Evolutionary conservation across 2,888 invertebrate species (phyloP).

Genomic region (Seira sanloemensis): DNA sequence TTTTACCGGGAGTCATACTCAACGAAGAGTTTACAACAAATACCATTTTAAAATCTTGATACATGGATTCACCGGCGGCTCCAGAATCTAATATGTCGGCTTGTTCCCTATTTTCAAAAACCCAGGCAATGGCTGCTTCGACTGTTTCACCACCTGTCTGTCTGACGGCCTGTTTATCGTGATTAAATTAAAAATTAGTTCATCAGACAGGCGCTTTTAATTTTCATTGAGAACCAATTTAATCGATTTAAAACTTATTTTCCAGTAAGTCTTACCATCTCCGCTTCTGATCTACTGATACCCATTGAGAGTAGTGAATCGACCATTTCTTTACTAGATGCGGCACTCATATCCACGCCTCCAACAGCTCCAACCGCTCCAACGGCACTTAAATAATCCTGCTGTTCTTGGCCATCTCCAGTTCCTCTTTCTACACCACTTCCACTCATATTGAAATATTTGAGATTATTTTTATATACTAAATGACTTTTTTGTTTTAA

Average conservation of each 20-base stretch:
- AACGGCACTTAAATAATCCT: slow-evolving; percentile 45
- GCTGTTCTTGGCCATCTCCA: slow-evolving; percentile 50
- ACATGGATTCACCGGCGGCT: slow-evolving; percentile 61
- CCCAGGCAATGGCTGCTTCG: slow-evolving; percentile 73
- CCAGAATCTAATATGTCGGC: slow-evolving; percentile 62
- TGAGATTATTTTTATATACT: too few species aligned
- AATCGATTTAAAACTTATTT: slow-evolving; percentile 15
- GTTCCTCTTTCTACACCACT: slow-evolving; percentile 47
- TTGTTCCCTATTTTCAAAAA: slow-evolving; percentile 72
- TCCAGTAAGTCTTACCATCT: slow-evolving; percentile 63
- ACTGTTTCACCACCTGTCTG: slow-evolving; percentile 73
- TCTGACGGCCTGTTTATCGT: slow-evolving; percentile 71
- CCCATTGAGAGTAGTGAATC: slow-evolving; percentile 72
- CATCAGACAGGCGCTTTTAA: too few species aligned
- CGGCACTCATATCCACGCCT: slow-evolving; percentile 68
- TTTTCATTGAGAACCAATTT: too few species aligned
- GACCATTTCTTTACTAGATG: slow-evolving; percentile 68
- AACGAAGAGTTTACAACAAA: slow-evolving; percentile 72
- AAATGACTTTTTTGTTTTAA: background rate
- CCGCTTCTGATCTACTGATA: slow-evolving; percentile 70
- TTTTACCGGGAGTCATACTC: slow-evolving; percentile 73
- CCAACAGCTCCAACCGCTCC: slow-evolving; percentile 51
- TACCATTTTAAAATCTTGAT: slow-evolving; percentile 73
- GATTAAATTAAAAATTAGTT: background rate
- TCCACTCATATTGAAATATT: slow-evolving; percentile 33